Conservation (phyloP, 2,113 vertebrate species). For the Oceanites oceanicus region DNA sequence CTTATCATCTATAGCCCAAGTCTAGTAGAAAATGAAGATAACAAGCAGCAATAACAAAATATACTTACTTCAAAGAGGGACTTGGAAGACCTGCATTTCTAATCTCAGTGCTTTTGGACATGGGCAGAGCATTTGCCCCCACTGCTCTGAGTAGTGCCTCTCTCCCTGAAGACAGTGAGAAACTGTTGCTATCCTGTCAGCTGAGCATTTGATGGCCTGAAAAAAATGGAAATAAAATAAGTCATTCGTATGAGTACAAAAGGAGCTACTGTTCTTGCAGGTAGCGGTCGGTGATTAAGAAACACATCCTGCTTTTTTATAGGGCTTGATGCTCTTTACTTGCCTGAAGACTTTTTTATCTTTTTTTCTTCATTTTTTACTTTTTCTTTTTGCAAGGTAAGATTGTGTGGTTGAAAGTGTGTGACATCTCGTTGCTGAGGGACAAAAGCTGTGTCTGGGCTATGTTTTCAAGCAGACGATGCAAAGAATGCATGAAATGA, state of each 20-base stretch:
- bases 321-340: background rate
- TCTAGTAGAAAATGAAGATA: no score
- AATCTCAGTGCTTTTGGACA: background rate
- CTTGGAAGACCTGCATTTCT: background rate
- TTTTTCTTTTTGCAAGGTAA: background rate
- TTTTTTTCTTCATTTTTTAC: no score
- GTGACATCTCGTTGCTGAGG: background rate
- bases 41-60: no score
- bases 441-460: background rate
- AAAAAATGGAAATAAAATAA: background rate
- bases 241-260: background rate
- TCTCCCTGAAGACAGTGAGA: background rate
- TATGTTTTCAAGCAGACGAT: background rate
- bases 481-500: background rate
- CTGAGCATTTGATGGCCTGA: background rate
- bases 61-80: background rate
- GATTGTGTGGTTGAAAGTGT: background rate
- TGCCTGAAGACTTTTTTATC: background rate
- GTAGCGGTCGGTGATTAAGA: background rate
- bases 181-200: background rate
- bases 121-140: background rate
- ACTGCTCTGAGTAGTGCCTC: background rate
- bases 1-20: no score
- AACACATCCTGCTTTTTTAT: background rate
- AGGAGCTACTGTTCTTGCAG: background rate